Base-by-base conservation (phyloP, 2,797 vertebrate species). In the Astyanax mexicanus region DNA sequence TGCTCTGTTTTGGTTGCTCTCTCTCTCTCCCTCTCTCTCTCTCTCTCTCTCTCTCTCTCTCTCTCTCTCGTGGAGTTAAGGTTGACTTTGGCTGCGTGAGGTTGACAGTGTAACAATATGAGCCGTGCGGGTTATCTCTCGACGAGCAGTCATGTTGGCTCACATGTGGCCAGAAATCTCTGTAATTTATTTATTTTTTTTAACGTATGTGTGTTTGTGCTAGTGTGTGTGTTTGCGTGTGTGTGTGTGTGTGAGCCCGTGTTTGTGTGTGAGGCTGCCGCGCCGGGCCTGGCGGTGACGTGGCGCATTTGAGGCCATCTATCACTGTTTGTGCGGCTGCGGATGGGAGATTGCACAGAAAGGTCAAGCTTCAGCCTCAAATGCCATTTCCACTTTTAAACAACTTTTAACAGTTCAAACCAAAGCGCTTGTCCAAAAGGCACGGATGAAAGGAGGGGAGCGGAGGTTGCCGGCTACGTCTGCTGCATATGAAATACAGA, bases 351-450 rank as follows among this genome's bases (percentile, higher is more conserved):
- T 85, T 77, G 69, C 40, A 11, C 44, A 73, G 61, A 86, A 88
- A 88, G 85, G 85, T 86, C 83, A 85, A 74, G 64, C 81, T 78
- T 68, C 71, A 81, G 52, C 79, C 71, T 80, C 45, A 86, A 86
- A 86, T 85, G 83, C 71, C 85, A 88, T 84, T 84, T 81, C 72
- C 76, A 80, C 77, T 84, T 84, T 88, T 83, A 85, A 86, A 80
- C 74, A 84, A 81, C 79, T 84, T 82, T 82, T 75, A 81, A 83
- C 75, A 68, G 80, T 79, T 37, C 58, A 27, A 51, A 68, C 65
- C 55, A 74, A 81, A 69, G 70, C 23, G 60, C 72, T 72, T 62
- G 72, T 86, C 79, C 78, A 74, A 77, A 72, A 80, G 77, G 69
- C 64, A 12, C 2, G 49, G 75, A 81, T 83, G 68, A 80, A 81